These are phyloP conservation scores for Oceanodroma tethys DNA, from an alignment of 2,113 vertebrate species.

Conservation along the genomic window DNA sequence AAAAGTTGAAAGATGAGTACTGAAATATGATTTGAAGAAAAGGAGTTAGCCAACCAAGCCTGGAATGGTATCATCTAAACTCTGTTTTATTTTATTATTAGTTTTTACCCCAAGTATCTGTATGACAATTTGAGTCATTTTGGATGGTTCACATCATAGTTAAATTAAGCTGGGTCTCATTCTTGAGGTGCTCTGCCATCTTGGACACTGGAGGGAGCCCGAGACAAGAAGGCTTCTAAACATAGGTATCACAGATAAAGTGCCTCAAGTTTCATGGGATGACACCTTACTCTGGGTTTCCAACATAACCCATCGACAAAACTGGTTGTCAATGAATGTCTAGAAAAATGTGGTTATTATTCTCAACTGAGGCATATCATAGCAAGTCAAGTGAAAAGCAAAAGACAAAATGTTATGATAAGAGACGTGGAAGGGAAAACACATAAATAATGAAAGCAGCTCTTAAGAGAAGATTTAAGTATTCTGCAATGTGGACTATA, in stretches of 20 bases:
- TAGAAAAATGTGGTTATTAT: neutral
- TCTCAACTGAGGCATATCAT: neutral
- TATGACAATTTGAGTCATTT: neutral
- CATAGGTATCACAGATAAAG: neutral
- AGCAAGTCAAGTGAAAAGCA: neutral
- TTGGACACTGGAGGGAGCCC: neutral
- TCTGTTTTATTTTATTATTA: neutral
- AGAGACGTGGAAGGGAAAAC: neutral
- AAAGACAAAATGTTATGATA: neutral
- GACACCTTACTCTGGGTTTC: neutral
- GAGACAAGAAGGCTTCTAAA: neutral
- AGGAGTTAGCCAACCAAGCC: neutral
- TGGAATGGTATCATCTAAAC: neutral
- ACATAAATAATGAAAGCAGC: neutral
- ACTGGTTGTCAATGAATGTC: neutral
- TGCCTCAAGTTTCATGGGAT: neutral
- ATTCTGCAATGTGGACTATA: neutral
- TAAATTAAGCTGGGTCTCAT: neutral
- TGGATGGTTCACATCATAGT: neutral
- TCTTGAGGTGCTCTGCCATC: neutral
- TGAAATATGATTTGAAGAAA: neutral
- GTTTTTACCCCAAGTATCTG: neutral
- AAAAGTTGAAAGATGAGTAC: neutral
- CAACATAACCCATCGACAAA: neutral
- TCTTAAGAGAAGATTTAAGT: neutral